Percentiles rank a stretch among this genome's conserved stretches.
These are phyloP conservation scores for Thaumatotibia leucotreta DNA, from an alignment of 1,140 invertebrate genomes.

Conservation along the genomic window DNA sequence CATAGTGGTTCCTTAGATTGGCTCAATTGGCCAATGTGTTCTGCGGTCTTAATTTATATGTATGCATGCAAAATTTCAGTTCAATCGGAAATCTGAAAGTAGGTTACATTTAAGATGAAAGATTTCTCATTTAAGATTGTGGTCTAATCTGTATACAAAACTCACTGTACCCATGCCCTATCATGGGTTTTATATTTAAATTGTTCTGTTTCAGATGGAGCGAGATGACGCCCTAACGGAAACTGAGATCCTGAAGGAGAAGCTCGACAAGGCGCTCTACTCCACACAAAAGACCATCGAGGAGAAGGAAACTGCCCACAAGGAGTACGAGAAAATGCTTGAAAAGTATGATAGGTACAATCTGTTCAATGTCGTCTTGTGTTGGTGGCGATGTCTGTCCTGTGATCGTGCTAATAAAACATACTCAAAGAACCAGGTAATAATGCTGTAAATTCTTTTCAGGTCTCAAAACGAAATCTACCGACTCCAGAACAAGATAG, in stretches of 20 bases:
- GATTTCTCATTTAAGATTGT: background rate
- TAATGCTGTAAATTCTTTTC: constrained; percentile 40
- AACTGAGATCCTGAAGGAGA: constrained; percentile 91
- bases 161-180: background rate
- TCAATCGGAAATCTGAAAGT: no score
- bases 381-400: constrained; percentile 42
- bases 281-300: constrained; percentile 88
- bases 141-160: background rate
- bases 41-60: no score
- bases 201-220: constrained; percentile 82
- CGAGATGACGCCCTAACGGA: constrained; percentile 90
- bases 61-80: no score
- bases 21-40: no score
- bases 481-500: constrained; percentile 90
- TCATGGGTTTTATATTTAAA: constrained; percentile 57
- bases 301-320: constrained; percentile 91
- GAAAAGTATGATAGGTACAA: constrained; percentile 94
- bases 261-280: constrained; percentile 90
- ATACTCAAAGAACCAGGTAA: background rate
- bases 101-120: background rate
- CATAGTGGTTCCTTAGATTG: no score
- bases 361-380: constrained; percentile 63
- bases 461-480: constrained; percentile 92
- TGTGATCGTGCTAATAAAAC: constrained; percentile 15
- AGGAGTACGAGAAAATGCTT: constrained; percentile 93